Evolutionary conservation across 53 echinoderm and acorn worm species (phyloP).

Genomic region (Henricia sp.): DNA sequence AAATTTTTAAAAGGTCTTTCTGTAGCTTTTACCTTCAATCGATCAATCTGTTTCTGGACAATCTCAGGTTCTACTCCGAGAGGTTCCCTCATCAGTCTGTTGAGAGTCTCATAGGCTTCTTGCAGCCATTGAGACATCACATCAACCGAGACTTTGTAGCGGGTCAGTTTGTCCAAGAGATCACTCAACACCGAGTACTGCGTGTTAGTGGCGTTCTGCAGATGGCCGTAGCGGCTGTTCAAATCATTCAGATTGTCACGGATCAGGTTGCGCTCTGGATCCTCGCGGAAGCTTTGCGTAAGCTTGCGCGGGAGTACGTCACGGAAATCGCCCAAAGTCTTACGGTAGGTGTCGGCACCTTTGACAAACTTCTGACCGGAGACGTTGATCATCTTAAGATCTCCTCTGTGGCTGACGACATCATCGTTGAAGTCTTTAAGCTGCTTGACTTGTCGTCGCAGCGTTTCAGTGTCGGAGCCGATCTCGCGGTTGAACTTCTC

Average conservation of each 20-base stretch:
- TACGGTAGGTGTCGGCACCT: conserved; percentile 68
- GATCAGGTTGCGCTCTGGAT: conserved; percentile 78
- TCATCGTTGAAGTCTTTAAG: conserved; percentile 92
- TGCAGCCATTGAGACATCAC: conserved; percentile 70
- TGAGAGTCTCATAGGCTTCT: conserved; percentile 80
- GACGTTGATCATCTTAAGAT: conserved; percentile 81
- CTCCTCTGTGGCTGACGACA: conserved; percentile 88
- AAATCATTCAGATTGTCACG: conserved; percentile 79
- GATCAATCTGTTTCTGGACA: conserved; percentile 92
- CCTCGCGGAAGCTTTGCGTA: conserved; percentile 87
- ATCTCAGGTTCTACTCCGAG: conserved; percentile 90
- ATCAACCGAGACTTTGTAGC: conserved; percentile 81
- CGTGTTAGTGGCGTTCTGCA: conserved; percentile 67
- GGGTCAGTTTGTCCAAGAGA: conserved; percentile 77
- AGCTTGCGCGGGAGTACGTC: conserved; percentile 81
- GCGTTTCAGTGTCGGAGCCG: conserved; percentile 79
- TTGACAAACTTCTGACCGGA: conserved; percentile 93
- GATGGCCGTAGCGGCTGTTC: conserved; percentile 77
- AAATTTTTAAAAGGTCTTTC: background rate
- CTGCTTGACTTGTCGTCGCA: conserved; percentile 81
- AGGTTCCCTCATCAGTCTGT: conserved; percentile 83
- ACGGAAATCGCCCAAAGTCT: conserved; percentile 77
- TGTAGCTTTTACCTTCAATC: conserved; percentile 67
- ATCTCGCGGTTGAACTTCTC: conserved; percentile 76
- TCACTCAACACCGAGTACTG: conserved; percentile 73